phyloP scores from a whole-genome alignment of 2,888 invertebrate species.

The Meandrusa payeni region DNA sequence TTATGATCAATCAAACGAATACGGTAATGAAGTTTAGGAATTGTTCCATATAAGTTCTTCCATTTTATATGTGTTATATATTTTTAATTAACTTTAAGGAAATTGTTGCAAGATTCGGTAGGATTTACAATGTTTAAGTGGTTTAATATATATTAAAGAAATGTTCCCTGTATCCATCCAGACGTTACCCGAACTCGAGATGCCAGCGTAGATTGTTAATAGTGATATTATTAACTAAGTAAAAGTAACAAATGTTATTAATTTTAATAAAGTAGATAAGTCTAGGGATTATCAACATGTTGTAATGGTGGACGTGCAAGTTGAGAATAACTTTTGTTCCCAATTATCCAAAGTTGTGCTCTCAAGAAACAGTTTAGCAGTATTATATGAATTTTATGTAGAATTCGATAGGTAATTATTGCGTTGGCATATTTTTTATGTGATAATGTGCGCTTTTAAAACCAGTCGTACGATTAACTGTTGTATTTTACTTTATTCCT shows the following conservation, averaged over 20 bases:
- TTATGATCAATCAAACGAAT: no score
- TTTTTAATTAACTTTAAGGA: no score
- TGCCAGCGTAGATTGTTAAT: slow-evolving; percentile 75
- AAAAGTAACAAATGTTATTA: slow-evolving; percentile 73
- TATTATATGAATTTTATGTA: slow-evolving; percentile 46
- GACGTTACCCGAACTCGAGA: slow-evolving; percentile 56
- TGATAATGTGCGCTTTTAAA: slow-evolving; percentile 5
- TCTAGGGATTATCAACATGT: slow-evolving; percentile 71
- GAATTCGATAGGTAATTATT: slow-evolving; percentile 30
- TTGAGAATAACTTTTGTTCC: slow-evolving; percentile 38
- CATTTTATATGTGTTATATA: no score
- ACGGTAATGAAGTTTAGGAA: no score
- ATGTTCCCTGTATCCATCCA: slow-evolving; percentile 5
- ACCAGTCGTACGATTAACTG: slow-evolving; percentile 10
- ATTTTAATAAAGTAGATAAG: slow-evolving; percentile 71
- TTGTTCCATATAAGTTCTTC: no score
- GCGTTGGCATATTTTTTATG: slow-evolving; percentile 22
- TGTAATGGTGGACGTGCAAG: slow-evolving; percentile 47
- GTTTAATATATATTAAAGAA: no score
- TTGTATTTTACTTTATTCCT: no score
- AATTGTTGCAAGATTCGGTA: no score
- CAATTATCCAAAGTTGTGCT: slow-evolving; percentile 36
- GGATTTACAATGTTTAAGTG: no score
- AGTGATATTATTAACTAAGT: slow-evolving; percentile 77
- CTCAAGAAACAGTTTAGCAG: slow-evolving; percentile 52